A percentile compares a stretch with the other conserved stretches of the same genome.
These are phyloP conservation scores for Tolmerus cingulatus DNA, from an alignment of 2,888 invertebrate genomes.

Conservation along the genomic window DNA sequence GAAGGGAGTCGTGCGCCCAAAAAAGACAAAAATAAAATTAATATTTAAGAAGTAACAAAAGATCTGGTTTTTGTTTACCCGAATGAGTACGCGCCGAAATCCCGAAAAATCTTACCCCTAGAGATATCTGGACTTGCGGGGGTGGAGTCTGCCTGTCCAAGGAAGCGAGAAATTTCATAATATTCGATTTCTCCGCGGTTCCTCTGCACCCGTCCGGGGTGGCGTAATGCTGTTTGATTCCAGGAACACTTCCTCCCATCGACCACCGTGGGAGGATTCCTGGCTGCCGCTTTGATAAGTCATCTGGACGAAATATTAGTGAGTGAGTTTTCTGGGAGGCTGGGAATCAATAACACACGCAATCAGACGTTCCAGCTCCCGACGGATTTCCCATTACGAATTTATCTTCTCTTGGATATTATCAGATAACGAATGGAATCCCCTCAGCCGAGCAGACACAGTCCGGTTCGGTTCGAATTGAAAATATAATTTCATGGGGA, in stretches of 20 bases:
- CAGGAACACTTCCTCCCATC: background rate
- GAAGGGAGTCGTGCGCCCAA: background rate
- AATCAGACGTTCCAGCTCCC: background rate
- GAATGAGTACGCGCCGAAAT: background rate
- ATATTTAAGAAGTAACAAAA: conserved; percentile 26
- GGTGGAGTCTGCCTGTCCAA: background rate
- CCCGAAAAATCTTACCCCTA: background rate
- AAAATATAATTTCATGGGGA: conserved; percentile 24
- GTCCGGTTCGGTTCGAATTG: conserved; percentile 11
- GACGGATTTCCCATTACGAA: background rate
- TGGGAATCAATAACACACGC: conserved; percentile 18
- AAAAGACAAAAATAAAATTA: background rate
- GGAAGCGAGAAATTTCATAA: background rate
- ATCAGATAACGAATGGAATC: conserved; percentile 11
- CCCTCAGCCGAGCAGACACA: background rate
- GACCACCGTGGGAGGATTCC: background rate
- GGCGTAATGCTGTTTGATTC: conserved; percentile 1
- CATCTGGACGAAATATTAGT: background rate
- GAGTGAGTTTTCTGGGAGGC: background rate
- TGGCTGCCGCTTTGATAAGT: conserved; percentile 2
- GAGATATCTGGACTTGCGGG: background rate
- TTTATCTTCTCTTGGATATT: conserved; percentile 1
- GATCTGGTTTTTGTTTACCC: background rate
- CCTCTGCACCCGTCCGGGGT: background rate
- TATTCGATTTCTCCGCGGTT: background rate